These are phyloP conservation scores for Drosophila paranaensis DNA, from an alignment of 2,888 invertebrate species.

Conservation along the genomic window DNA sequence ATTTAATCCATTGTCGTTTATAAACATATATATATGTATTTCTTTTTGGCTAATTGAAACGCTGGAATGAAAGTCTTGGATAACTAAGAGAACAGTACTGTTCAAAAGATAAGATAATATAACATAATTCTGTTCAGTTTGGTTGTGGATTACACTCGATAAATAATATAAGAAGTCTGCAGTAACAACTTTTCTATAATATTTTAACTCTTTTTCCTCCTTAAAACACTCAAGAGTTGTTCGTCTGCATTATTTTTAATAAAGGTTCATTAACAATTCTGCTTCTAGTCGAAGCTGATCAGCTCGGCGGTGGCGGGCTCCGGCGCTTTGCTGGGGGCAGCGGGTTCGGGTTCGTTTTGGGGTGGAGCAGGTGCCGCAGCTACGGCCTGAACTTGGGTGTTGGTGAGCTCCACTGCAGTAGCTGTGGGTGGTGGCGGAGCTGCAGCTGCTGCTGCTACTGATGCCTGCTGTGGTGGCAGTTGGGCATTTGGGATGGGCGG, in stretches of 20 bases:
- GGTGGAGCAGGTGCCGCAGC: conserved; percentile 80
- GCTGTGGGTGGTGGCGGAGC: conserved; percentile 82
- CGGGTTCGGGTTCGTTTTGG: conserved; percentile 82
- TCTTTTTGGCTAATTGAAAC: conserved; percentile 2
- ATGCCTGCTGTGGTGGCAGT: conserved; percentile 73
- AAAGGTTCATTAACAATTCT: conserved; percentile 15
- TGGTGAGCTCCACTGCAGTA: conserved; percentile 85
- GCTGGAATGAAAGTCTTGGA: conserved; percentile 19
- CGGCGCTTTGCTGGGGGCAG: conserved; percentile 75
- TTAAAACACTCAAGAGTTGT: not conserved
- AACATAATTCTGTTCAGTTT: conserved; percentile 22
- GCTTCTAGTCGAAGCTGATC: conserved; percentile 91
- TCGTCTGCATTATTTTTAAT: not conserved
- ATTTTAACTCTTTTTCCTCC: not conserved
- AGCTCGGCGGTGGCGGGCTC: conserved; percentile 90
- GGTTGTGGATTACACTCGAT: conserved; percentile 35
- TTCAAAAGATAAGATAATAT: conserved; percentile 1
- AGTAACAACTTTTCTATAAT: not conserved
- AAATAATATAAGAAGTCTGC: conserved; percentile 12
- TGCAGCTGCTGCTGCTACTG: conserved; percentile 54
- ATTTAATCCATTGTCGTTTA: conserved; percentile 16
- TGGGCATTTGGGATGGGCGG: conserved; percentile 63
- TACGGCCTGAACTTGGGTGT: conserved; percentile 74
- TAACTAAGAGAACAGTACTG: not conserved
- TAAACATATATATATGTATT: not conserved